A percentile compares a stretch with the other conserved stretches of the same genome.
Evolutionary conservation across 2,888 invertebrate genomes (phyloP).

Genomic region (Sarcophaga carnaria): DNA sequence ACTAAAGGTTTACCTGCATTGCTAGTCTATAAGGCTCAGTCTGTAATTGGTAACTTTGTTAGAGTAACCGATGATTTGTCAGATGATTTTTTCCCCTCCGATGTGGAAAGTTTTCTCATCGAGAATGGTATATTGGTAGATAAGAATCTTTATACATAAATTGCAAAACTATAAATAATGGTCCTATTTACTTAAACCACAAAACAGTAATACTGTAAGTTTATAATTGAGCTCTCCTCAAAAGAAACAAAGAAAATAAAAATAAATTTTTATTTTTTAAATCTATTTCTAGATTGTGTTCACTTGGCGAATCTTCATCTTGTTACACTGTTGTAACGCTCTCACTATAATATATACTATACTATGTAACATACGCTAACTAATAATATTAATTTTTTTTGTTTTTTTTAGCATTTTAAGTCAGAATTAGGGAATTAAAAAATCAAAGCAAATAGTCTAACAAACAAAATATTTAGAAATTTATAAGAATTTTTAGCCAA

Average conservation of each 20-base stretch:
- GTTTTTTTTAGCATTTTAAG: not conserved
- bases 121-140: constrained; percentile 92
- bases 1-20: constrained; percentile 94
- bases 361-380: not conserved
- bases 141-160: constrained; percentile 82
- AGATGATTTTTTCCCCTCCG: constrained; percentile 93
- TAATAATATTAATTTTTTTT: not conserved
- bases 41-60: constrained; percentile 96
- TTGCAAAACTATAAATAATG: not conserved
- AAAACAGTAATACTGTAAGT: constrained; percentile 19
- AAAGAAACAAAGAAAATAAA: not conserved
- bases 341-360: not conserved
- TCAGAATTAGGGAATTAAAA: not conserved
- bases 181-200: not conserved
- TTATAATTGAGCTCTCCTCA: too few species aligned
- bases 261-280: constrained; percentile 5
- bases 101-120: constrained; percentile 94
- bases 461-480: too few species aligned
- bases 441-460: not conserved
- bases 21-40: constrained; percentile 94
- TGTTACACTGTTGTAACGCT: not conserved
- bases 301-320: constrained; percentile 10
- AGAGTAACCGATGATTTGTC: constrained; percentile 93
- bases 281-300: constrained; percentile 51
- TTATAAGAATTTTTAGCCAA: too few species aligned